Base-by-base conservation (phyloP, 2,797 vertebrate genomes). In the Falco rusticolus region DNA sequence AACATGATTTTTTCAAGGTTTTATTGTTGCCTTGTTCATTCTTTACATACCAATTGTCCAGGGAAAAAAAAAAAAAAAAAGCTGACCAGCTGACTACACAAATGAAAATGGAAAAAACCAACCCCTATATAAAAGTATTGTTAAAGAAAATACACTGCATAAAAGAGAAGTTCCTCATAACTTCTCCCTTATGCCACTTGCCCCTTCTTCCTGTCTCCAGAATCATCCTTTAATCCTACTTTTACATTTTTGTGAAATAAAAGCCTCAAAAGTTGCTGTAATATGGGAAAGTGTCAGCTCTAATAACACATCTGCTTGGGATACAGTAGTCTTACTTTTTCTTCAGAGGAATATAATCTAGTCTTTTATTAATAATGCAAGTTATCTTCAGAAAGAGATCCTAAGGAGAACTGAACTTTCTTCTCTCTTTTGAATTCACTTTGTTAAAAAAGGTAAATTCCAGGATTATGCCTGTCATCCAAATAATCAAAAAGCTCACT, bases 361-460 rank as follows among this genome's bases (percentile, higher is more conserved):
- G n/a, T 47, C 18, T 87, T 94, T 91, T 91, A 91, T 85, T 93
- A 89, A 85, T 80, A 89, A 87, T 60, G 77, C 15, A 79, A 74
- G 34, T 69, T 83, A n/a, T 60, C n/a, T 91, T 71, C 57, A 85
- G 74, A 75, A 84, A 54, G 33, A 65, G 16, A 81, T 31, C 8
- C n/a, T 65, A 63, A 47, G 33, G 33, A 83, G 51, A 85, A 56
- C 21, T 37, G 79, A 89, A 66, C 33, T 91, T 76, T 41, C 34
- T 77, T 70, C 24, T 80, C 75, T 66, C 48, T 28, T 94, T 94
- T 68, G n/a, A 84, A 75, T 64, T 87, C 6, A 37, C n/a, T 75
- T 71, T 61, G 28, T 75, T 82, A 54, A 66, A 56, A 88, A 81
- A 54, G 5, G 16, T 77, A 51, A 85, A 87, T 66, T 74, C 56